Percentiles rank a stretch among this genome's conserved stretches.
These are phyloP conservation scores for Corydoras maculifer DNA, from an alignment of 2,113 vertebrate genomes.

Conservation along the genomic window DNA sequence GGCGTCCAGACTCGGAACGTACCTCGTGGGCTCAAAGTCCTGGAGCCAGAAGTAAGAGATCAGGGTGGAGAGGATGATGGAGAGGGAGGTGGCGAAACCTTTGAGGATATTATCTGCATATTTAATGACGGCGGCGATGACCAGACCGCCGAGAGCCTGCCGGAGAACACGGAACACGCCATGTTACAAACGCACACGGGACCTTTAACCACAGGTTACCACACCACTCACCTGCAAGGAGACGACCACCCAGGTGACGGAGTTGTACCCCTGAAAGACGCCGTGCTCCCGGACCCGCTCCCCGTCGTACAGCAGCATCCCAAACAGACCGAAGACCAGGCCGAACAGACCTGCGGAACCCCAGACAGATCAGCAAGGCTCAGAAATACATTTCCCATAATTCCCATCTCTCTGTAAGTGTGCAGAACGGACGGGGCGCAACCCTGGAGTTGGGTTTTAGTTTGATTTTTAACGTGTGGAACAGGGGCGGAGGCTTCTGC, in stretches of 20 bases:
- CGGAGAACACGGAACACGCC: slow-evolving; percentile 33
- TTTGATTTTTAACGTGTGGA: too few species aligned
- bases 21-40: slow-evolving; percentile 90
- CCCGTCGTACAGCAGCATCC: slow-evolving; percentile 86
- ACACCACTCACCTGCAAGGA: slow-evolving; percentile 77
- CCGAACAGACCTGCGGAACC: slow-evolving; percentile 79
- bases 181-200: too few species aligned
- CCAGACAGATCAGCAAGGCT: too few species aligned
- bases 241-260: slow-evolving; percentile 86
- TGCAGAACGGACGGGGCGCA: too few species aligned
- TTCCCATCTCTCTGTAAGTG: too few species aligned
- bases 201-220: too few species aligned
- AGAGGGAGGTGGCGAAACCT: slow-evolving; percentile 94
- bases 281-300: slow-evolving; percentile 79
- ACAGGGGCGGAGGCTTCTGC: too few species aligned
- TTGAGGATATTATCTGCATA: slow-evolving; percentile 98
- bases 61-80: slow-evolving; percentile 93
- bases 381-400: too few species aligned
- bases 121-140: slow-evolving; percentile 97
- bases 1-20: slow-evolving; percentile 31
- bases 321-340: slow-evolving; percentile 85
- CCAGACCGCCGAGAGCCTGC: slow-evolving; percentile 91
- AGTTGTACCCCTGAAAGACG: slow-evolving; percentile 96
- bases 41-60: slow-evolving; percentile 97
- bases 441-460: too few species aligned